Evolutionary conservation across 2,888 invertebrate species (phyloP).

Genomic region (Tenthredo scrophulariae): DNA sequence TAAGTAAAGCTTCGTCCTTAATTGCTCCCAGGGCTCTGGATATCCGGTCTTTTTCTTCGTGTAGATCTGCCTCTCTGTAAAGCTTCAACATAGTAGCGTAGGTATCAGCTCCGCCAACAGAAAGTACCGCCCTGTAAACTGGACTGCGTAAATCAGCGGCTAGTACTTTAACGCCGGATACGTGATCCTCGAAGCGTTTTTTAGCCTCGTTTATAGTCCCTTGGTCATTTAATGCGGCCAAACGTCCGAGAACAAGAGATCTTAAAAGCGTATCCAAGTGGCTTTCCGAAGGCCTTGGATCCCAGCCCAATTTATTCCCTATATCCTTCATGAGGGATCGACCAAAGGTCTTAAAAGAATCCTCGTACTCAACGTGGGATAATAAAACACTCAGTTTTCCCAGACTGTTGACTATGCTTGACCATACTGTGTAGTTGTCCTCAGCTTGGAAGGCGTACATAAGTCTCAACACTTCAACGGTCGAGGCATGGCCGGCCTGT

Average conservation of each 20-base stretch:
- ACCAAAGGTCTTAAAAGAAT: slow-evolving; percentile 87
- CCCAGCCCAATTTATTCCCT: slow-evolving; percentile 90
- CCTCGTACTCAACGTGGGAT: slow-evolving; percentile 88
- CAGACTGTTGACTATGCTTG: slow-evolving; percentile 88
- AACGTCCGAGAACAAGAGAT: slow-evolving; percentile 89
- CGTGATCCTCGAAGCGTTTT: slow-evolving; percentile 85
- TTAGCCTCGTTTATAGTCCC: slow-evolving; percentile 89
- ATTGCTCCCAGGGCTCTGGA: slow-evolving; percentile 91
- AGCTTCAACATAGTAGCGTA: slow-evolving; percentile 89
- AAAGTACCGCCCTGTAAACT: slow-evolving; percentile 91
- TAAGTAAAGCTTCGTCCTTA: slow-evolving; percentile 85
- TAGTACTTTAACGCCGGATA: slow-evolving; percentile 81
- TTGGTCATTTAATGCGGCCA: slow-evolving; percentile 91
- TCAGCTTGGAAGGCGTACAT: slow-evolving; percentile 92
- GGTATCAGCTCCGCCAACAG: slow-evolving; percentile 85
- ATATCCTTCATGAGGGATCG: slow-evolving; percentile 87
- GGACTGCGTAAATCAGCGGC: slow-evolving; percentile 93
- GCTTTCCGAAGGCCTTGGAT: slow-evolving; percentile 89
- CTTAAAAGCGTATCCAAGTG: slow-evolving; percentile 93
- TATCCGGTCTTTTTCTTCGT: slow-evolving; percentile 96
- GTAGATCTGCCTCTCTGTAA: slow-evolving; percentile 91
- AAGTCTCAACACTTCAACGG: slow-evolving; percentile 90
- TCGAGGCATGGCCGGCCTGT: slow-evolving; percentile 90
- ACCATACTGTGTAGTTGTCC: slow-evolving; percentile 96
- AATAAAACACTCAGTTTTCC: slow-evolving; percentile 88